These are phyloP conservation scores for Spodoptera picta DNA, from an alignment of 2,888 invertebrate genomes.

Conservation along the genomic window DNA sequence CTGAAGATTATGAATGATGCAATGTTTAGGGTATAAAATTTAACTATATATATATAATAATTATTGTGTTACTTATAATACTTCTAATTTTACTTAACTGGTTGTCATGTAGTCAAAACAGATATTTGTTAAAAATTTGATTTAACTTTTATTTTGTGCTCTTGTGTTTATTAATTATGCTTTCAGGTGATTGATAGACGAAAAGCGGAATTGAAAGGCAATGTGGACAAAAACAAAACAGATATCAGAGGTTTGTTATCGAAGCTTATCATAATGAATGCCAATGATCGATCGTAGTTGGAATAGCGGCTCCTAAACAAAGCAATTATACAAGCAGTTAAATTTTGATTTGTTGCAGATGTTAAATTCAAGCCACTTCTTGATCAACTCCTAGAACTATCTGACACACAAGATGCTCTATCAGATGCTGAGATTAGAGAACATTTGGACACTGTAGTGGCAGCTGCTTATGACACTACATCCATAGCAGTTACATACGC, in stretches of 20 bases:
- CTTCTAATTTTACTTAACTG: no score
- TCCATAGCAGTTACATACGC: constrained; percentile 6
- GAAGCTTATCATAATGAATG: no score
- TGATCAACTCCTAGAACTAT: constrained; percentile 27
- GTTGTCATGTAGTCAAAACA: no score
- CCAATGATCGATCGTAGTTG: no score
- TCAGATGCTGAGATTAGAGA: constrained; percentile 31
- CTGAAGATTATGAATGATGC: constrained; percentile 17
- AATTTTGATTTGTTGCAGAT: constrained; percentile 12
- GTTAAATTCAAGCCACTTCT: constrained; percentile 28
- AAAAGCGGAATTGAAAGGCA: constrained; percentile 23
- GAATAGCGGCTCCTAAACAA: no score
- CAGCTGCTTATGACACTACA: constrained; percentile 28
- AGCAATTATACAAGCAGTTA: no score
- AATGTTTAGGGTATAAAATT: constrained; percentile 6
- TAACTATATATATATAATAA: no score
- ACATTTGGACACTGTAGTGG: constrained; percentile 36
- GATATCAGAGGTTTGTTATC: constrained; percentile 5
- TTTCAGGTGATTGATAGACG: constrained; percentile 29
- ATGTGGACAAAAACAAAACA: constrained; percentile 2
- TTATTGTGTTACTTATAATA: no score
- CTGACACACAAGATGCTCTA: constrained; percentile 5
- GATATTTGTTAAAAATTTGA: no score
- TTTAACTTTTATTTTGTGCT: no score
- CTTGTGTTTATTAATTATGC: background rate